phyloP scores from a whole-genome alignment of 2,797 vertebrate species.

The Zenarchopterus dispar region DNA sequence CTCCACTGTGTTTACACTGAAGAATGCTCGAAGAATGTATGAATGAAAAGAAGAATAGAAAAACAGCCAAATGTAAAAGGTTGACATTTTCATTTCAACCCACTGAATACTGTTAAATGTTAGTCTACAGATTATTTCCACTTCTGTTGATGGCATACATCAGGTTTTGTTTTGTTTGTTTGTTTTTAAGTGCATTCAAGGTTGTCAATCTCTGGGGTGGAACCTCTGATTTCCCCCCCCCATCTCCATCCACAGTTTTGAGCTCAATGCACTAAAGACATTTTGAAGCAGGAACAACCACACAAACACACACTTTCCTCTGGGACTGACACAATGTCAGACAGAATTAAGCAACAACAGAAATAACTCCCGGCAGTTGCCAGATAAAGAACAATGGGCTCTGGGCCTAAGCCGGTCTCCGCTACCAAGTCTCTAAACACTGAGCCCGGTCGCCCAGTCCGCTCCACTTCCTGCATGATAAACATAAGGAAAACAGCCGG shows the following conservation, averaged over 20 bases:
- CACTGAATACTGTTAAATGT: no score
- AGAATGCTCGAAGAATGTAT: no score
- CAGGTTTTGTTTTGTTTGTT: no score
- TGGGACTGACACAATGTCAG: slow-evolving; percentile 82
- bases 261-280: slow-evolving; percentile 53
- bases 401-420: slow-evolving; percentile 69
- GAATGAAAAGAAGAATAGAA: no score
- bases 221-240: slow-evolving; percentile 72
- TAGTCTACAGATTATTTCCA: no score
- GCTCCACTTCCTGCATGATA: slow-evolving; percentile 85
- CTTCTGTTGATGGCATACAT: no score
- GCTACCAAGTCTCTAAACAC: slow-evolving; percentile 84
- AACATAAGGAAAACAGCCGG: slow-evolving; percentile 83
- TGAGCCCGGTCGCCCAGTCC: slow-evolving; percentile 72
- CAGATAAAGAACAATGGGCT: slow-evolving; percentile 87
- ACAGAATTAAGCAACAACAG: slow-evolving; percentile 87
- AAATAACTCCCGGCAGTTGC: slow-evolving; percentile 83
- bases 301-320: slow-evolving; percentile 74
- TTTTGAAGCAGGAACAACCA: slow-evolving; percentile 56
- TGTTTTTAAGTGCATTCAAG: no score
- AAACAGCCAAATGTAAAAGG: no score
- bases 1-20: no score
- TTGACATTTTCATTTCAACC: no score
- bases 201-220: slow-evolving; percentile 73
- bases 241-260: slow-evolving; percentile 44